Conservation (phyloP, 2,113 vertebrate species). For the Jacana jacana region DNA sequence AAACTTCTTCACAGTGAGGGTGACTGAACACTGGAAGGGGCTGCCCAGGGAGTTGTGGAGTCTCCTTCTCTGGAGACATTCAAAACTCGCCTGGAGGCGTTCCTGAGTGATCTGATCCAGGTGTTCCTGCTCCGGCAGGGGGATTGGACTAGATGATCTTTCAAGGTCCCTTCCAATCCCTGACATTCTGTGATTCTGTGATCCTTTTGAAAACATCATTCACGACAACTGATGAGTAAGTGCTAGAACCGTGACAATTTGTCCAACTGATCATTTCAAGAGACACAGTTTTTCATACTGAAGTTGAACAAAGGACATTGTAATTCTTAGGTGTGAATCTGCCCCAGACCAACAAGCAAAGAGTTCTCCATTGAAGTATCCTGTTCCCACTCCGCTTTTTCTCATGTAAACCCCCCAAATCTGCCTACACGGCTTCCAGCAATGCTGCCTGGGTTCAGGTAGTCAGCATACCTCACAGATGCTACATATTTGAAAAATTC, state of each 20-base stretch:
- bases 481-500: not conserved
- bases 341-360: not conserved
- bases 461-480: not conserved
- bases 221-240: not conserved
- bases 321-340: not conserved
- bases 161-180: too few relatives aligned
- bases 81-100: too few relatives aligned
- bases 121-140: too few relatives aligned
- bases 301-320: not conserved
- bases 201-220: not conserved
- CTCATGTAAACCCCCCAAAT: not conserved
- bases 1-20: too few relatives aligned
- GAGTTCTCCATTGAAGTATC: not conserved
- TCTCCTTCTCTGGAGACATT: too few relatives aligned
- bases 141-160: too few relatives aligned
- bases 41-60: too few relatives aligned
- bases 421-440: not conserved
- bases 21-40: too few relatives aligned
- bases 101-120: too few relatives aligned
- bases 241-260: not conserved
- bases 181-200: too few relatives aligned
- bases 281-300: not conserved
- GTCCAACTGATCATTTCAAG: not conserved
- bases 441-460: not conserved
- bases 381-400: not conserved